Evolutionary conservation across 2,113 vertebrate genomes (phyloP).

Genomic region (Poicephalus gulielmi): DNA sequence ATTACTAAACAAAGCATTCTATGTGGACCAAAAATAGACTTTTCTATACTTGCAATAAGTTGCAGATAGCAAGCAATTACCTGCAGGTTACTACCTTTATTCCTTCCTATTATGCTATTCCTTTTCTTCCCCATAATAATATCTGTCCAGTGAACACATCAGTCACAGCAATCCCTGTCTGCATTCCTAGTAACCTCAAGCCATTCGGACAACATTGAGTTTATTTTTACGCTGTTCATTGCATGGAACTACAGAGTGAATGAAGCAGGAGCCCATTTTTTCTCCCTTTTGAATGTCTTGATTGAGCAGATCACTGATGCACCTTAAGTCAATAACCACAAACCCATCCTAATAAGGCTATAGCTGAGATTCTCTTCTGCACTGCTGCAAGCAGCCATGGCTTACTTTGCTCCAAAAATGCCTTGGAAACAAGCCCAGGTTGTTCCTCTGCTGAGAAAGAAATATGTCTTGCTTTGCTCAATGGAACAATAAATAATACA

Average conservation of each 20-base stretch:
- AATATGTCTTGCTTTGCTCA: constrained; percentile 26
- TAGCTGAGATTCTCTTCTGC: not conserved
- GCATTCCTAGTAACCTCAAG: not conserved
- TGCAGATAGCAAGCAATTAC: constrained; percentile 34
- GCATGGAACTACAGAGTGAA: not conserved
- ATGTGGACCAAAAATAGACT: not conserved
- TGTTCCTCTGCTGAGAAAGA: not conserved
- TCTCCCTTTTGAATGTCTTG: not conserved
- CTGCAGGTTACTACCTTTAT: constrained; percentile 11
- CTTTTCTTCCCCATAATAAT: not conserved
- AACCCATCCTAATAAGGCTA: not conserved
- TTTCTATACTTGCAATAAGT: not conserved
- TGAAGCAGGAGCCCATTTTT: not conserved
- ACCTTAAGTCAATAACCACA: not conserved
- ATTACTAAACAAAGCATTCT: constrained; percentile 40
- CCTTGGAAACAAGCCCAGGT: constrained; percentile 16
- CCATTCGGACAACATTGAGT: accelerated
- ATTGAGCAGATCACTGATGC: not conserved
- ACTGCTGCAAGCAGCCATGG: not conserved
- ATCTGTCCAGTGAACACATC: not conserved
- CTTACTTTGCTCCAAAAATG: not conserved
- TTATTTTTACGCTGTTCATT: not conserved
- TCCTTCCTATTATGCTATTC: not conserved
- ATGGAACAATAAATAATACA: constrained; percentile 34
- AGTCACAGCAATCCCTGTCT: not conserved